phyloP scores from a whole-genome alignment of 35 echinoderm and acorn worm species.

The Lytechinus variegatus region DNA sequence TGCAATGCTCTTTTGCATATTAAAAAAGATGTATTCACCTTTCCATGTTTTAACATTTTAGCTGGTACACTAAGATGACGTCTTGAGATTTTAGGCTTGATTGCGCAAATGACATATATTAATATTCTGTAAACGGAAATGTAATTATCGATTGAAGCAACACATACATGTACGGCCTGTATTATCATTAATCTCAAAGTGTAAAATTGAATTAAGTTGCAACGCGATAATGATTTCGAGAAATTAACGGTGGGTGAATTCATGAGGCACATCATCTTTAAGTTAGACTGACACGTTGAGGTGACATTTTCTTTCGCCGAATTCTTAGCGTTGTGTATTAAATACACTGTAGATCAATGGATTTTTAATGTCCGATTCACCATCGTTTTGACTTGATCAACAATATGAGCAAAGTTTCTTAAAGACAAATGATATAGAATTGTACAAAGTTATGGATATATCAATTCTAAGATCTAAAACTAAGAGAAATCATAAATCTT shows the following conservation, averaged over 20 bases:
- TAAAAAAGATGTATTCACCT: too few relatives aligned
- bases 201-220: background rate
- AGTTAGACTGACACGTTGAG: background rate
- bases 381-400: too few relatives aligned
- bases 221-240: background rate
- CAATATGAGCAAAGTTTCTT: too few relatives aligned
- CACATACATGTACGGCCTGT: background rate
- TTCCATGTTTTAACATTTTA: too few relatives aligned
- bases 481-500: too few relatives aligned
- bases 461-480: too few relatives aligned
- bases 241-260: background rate
- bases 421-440: too few relatives aligned
- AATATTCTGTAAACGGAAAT: background rate
- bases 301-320: background rate
- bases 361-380: too few relatives aligned
- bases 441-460: too few relatives aligned
- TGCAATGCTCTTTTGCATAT: too few relatives aligned
- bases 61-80: too few relatives aligned
- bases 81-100: background rate
- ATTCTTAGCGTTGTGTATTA: background rate
- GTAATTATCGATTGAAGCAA: background rate
- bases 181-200: background rate
- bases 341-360: background rate
- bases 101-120: too few relatives aligned
- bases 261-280: background rate